These are phyloP conservation scores for Chaetoderma sp. DNA, from an alignment of 2,888 invertebrate genomes.

Conservation along the genomic window DNA sequence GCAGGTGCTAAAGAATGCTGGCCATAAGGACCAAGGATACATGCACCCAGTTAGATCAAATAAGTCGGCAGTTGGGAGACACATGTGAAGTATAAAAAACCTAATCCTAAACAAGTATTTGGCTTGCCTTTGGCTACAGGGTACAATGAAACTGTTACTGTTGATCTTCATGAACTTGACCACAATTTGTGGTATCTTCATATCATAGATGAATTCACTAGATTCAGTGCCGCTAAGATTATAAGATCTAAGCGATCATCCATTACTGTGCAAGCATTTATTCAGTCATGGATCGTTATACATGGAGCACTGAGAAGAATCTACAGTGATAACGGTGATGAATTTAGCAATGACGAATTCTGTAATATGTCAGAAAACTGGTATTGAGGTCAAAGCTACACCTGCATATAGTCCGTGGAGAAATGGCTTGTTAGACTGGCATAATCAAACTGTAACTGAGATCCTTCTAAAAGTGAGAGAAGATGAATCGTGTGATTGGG, in stretches of 20 bases:
- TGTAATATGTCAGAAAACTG: conserved; percentile 5
- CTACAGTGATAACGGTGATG: background rate
- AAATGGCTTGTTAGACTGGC: background rate
- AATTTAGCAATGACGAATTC: background rate
- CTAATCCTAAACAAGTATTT: background rate
- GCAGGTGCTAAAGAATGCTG: background rate
- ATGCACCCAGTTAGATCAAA: background rate
- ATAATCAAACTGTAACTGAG: conserved; percentile 4
- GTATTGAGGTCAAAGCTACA: conserved; percentile 2
- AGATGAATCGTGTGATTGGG: background rate
- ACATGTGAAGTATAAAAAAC: background rate
- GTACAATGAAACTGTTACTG: conserved; percentile 1
- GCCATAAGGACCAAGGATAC: background rate
- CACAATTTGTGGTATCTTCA: background rate
- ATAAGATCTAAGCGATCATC: background rate
- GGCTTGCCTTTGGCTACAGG: background rate
- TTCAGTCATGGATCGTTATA: background rate
- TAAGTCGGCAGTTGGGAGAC: background rate
- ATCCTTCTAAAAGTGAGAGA: conserved; percentile 3
- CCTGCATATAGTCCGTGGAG: background rate
- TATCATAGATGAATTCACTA: background rate
- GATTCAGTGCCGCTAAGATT: conserved; percentile 1
- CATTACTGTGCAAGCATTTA: background rate
- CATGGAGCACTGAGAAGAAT: background rate
- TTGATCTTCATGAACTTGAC: background rate